Evolutionary conservation across 2,113 vertebrate species (phyloP), one percentile per base, ranked within the genome.

Genomic region (Meriones unguiculatus): DNA sequence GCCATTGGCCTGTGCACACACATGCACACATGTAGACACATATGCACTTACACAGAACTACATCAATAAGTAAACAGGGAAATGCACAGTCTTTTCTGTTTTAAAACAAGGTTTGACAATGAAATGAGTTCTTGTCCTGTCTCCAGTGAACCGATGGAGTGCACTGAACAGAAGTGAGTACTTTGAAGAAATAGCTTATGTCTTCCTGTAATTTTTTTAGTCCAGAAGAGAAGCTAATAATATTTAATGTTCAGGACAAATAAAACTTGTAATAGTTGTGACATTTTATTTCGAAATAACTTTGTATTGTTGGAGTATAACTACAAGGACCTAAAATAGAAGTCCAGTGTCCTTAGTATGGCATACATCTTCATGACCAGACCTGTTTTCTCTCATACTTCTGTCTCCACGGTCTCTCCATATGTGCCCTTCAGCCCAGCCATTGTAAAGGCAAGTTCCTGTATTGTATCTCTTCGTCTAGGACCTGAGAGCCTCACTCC

Each of bases 151-250:
- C 82, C 72, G 7, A 0, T 24, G 54, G 25, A 62, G 30, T 92
- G 41, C 81, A 38, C 32, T 64, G 41, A 78, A 87, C 59, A 73
- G 24, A 86, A 88, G 28, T 14, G 30, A 50, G 52, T 87, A 38
- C 75, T 96, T 80, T 76, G 84, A 88, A 20, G 41, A 91, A 90
- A 57, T 91, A 25, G 64, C 78, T 89, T 95, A 78, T 97, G 38
- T 76, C 59, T 50, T 96, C 46, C 10, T 67, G n/a, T 7, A 80
- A 62, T 41, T 22, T 38, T 81, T 95, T 92, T 86, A 69, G 54
- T 94, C 77, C 70, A 91, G 32, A 94, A n/a, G 22, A 91, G 64
- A 7, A 93, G 25, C 73, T 89, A 84, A 88, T 76, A 50, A 38
- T 35, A 20, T 89, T 89, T 92, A 59, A 70, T 38, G 69, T 46